Conservation (phyloP, 2,888 invertebrate genomes). For the Drosophila tanythrix region DNA sequence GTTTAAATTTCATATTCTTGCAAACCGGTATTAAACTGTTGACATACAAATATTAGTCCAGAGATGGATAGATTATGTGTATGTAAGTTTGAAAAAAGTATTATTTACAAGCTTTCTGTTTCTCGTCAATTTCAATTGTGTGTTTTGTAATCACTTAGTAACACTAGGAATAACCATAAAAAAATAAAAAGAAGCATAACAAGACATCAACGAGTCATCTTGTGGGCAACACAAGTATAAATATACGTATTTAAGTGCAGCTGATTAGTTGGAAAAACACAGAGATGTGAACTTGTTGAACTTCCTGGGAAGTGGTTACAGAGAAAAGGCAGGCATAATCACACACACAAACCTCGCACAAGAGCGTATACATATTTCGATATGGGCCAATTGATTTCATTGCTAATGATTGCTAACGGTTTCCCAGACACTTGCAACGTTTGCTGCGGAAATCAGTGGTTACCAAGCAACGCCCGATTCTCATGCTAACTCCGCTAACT, state of each 20-base stretch:
- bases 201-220: slow-evolving; percentile 6
- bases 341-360: slow-evolving; percentile 37
- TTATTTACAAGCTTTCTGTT: no score
- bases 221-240: slow-evolving; percentile 18
- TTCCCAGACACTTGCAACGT: slow-evolving; percentile 68
- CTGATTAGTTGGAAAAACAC: slow-evolving; percentile 64
- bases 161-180: neutral
- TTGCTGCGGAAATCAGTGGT: slow-evolving; percentile 69
- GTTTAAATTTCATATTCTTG: neutral
- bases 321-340: slow-evolving; percentile 6
- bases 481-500: slow-evolving; percentile 26
- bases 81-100: no score
- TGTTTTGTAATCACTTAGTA: slow-evolving; percentile 1
- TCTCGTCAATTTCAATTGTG: neutral
- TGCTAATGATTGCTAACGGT: slow-evolving; percentile 76
- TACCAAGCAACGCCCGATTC: slow-evolving; percentile 66
- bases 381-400: slow-evolving; percentile 77
- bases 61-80: neutral
- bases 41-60: neutral
- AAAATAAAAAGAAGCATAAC: neutral
- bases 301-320: slow-evolving; percentile 57
- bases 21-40: no score
- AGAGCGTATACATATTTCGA: slow-evolving; percentile 54
- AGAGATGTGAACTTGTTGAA: slow-evolving; percentile 59
- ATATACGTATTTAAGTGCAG: slow-evolving; percentile 32